phyloP scores from a whole-genome alignment of 2,888 invertebrate species.

The Sycophila texana region DNA sequence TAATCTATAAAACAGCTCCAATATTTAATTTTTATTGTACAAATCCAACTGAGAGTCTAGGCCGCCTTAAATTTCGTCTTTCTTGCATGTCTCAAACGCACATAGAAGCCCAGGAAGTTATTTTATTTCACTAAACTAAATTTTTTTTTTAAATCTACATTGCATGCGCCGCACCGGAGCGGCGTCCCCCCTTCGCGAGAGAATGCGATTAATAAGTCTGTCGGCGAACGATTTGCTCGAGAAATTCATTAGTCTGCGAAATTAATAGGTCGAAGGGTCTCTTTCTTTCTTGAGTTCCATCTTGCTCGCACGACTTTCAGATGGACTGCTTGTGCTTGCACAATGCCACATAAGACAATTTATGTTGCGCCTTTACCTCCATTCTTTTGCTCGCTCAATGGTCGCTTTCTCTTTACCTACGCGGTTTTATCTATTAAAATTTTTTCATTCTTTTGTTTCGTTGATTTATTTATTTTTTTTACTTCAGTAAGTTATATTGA shows the following conservation, averaged over 20 bases:
- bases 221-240: conserved; percentile 44
- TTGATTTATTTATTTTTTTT: neutral
- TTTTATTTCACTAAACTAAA: neutral
- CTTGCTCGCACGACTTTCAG: neutral
- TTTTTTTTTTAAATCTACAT: neutral
- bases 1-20: too few relatives aligned
- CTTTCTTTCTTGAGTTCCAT: neutral
- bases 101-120: neutral
- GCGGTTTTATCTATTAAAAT: conserved; percentile 5
- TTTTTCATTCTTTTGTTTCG: conserved; percentile 27
- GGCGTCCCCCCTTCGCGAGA: neutral
- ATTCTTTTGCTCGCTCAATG: conserved; percentile 1
- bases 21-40: neutral
- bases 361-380: conserved; percentile 12
- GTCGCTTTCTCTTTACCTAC: conserved; percentile 44
- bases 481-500: too few relatives aligned
- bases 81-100: neutral
- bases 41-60: neutral
- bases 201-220: conserved; percentile 48
- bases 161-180: neutral
- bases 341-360: conserved; percentile 43
- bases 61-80: conserved; percentile 29
- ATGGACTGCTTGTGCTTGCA: neutral
- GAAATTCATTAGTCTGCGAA: conserved; percentile 48
- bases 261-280: conserved; percentile 51